Evolutionary conservation across 2,797 vertebrate species (phyloP), one percentile per base, ranked within the genome.

Genomic region (Dryobates pubescens): DNA sequence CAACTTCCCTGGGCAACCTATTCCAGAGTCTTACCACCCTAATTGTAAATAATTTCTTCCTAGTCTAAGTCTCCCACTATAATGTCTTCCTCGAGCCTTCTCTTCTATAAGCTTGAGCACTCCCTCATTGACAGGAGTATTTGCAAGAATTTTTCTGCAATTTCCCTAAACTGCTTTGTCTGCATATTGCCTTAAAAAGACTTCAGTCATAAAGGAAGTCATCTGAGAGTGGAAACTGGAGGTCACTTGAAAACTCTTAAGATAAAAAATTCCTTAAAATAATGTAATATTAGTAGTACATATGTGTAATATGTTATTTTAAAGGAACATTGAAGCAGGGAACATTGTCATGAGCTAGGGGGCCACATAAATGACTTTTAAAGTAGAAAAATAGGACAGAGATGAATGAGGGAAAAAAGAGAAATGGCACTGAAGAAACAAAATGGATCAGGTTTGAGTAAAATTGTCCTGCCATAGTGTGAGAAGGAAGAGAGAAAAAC

Each of bases 401-500:
- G 71, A 69, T 53, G 74, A 81, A 75, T 51, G 24, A 27, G 43
- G 57, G 6, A 54, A 82, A 86, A 26, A 26, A 49, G 38, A 30
- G 49, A 41, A 92, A 78, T n/a, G n/a, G 53, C 79, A 81, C 45
- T 74, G 57, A 70, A 86, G 78, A 94, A 93, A 80, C 70, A 62
- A 88, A 94, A 78, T 91, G 63, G 70, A 93, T 61, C 32, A 61
- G 58, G 17, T 86, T 58, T 64, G 72, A 92, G 75, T 81, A 77
- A 95, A 96, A 94, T 91, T 76, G 61, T 24, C 23, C 49, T 51
- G 22, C 76, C 81, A 22, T 79, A 54, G 78, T 86, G 77, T 86
- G 87, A 90, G 86, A 86, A 94, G 71, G 83, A 92, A 76, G 83
- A 95, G 84, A 93, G 71, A 69, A 94, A 94, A 92, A 73, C 85